A percentile compares a stretch with the other conserved stretches of the same genome.
phyloP scores from a whole-genome alignment of 2,113 vertebrate species.

The Enhydra lutris region DNA sequence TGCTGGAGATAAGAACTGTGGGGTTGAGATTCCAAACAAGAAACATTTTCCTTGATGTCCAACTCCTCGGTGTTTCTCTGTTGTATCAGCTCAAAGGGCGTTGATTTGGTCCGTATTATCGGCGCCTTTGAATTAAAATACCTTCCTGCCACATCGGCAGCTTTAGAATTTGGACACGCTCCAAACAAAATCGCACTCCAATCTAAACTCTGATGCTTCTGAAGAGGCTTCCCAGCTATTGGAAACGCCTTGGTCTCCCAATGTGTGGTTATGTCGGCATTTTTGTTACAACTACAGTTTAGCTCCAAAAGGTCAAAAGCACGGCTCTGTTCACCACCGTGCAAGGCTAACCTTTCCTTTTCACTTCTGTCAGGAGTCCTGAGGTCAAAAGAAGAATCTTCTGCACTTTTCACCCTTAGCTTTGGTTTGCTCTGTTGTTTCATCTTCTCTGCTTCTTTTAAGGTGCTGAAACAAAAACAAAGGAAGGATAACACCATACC shows the following conservation, averaged over 20 bases:
- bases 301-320: conserved; percentile 74
- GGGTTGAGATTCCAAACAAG: neutral
- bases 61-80: conserved; percentile 5
- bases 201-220: conserved; percentile 80
- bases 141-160: neutral
- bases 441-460: conserved; percentile 39
- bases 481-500: accelerated
- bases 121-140: conserved; percentile 32
- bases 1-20: neutral
- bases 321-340: conserved; percentile 63
- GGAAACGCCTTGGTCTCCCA: neutral
- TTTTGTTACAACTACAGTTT: conserved; percentile 53
- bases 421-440: neutral
- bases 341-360: neutral
- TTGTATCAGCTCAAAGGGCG: conserved; percentile 73
- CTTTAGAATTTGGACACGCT: neutral
- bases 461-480: conserved; percentile 70
- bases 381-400: neutral
- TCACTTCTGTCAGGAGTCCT: neutral
- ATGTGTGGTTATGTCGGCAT: accelerated
- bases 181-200: conserved; percentile 33
- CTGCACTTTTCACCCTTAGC: neutral
- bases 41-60: neutral
- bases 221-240: conserved; percentile 45
- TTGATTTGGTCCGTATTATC: conserved; percentile 77